Evolutionary conservation across 92 coral and sea anemone species (phyloP).

Genomic region (Diadumene lineata): DNA sequence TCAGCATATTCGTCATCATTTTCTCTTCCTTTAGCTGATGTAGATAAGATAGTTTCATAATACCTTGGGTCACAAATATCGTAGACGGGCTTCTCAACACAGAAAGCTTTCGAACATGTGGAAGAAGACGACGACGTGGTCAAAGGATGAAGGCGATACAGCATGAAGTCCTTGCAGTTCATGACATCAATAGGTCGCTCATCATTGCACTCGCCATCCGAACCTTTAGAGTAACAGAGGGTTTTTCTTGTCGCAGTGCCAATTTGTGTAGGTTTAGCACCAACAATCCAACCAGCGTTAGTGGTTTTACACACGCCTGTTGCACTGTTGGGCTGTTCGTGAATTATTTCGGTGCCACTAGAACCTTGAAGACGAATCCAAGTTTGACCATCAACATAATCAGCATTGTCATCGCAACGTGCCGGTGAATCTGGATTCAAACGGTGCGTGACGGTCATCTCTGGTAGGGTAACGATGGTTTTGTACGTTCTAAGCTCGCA

Average conservation of each 20-base stretch:
- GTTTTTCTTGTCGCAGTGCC: background rate
- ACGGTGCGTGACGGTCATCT: background rate
- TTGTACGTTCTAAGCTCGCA: background rate
- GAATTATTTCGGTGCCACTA: constrained; percentile 5
- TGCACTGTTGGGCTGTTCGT: background rate
- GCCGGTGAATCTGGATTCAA: background rate
- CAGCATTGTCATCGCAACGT: background rate
- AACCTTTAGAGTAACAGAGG: background rate
- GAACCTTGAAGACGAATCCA: constrained; percentile 7
- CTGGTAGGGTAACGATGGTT: background rate
- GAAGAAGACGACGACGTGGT: background rate
- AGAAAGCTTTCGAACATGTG: background rate
- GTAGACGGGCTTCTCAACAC: background rate
- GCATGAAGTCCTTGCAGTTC: background rate
- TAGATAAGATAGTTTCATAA: background rate
- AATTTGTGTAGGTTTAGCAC: background rate
- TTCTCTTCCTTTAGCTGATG: background rate
- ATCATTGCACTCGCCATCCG: background rate
- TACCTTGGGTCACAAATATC: background rate
- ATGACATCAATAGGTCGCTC: constrained; percentile 1
- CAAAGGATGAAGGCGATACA: constrained; percentile 3
- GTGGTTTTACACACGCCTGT: background rate
- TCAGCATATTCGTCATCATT: background rate
- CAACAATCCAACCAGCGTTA: background rate
- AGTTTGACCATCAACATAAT: background rate